Percentiles rank a stretch among this genome's conserved stretches.
phyloP scores from a whole-genome alignment of 2,888 invertebrate genomes.

The Criorhina ranunculi region DNA sequence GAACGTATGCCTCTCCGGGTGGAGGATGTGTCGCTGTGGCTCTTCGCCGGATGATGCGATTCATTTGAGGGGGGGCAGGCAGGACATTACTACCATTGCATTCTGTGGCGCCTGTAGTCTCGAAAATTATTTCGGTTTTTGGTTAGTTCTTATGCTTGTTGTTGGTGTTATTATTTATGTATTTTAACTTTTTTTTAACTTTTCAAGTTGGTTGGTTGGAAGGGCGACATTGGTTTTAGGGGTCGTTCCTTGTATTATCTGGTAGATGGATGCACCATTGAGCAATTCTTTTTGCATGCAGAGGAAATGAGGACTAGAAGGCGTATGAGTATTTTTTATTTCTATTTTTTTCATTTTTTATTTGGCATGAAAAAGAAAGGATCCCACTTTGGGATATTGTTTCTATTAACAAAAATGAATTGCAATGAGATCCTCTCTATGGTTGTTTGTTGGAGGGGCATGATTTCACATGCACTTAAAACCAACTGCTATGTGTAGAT shows the following conservation, averaged over 20 bases:
- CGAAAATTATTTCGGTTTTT: slow-evolving; percentile 62
- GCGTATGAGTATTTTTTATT: slow-evolving; percentile 2
- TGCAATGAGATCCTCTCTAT: background rate
- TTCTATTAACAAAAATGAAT: slow-evolving; percentile 24
- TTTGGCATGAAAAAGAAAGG: slow-evolving; percentile 29
- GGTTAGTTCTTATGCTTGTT: slow-evolving; percentile 42
- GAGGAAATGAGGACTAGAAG: background rate
- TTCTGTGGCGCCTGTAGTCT: slow-evolving; percentile 56
- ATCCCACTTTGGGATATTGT: slow-evolving; percentile 11
- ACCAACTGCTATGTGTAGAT: background rate
- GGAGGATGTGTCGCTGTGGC: slow-evolving; percentile 49
- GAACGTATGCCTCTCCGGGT: slow-evolving; percentile 29
- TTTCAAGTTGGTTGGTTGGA: slow-evolving; percentile 42
- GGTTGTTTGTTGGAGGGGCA: slow-evolving; percentile 15
- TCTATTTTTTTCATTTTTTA: slow-evolving; percentile 10
- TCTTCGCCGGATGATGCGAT: slow-evolving; percentile 15
- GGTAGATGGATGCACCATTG: slow-evolving; percentile 28
- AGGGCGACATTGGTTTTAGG: slow-evolving; percentile 44
- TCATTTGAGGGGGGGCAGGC: background rate
- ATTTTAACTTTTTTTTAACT: slow-evolving; percentile 36
- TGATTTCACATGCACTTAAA: slow-evolving; percentile 24
- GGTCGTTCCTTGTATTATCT: background rate
- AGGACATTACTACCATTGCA: slow-evolving; percentile 43
- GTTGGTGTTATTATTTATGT: slow-evolving; percentile 20
- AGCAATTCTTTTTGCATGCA: slow-evolving; percentile 16